A percentile compares a stretch with the other conserved stretches of the same genome.
phyloP scores from a whole-genome alignment of 2,888 invertebrate species.

The Drosophila fungiperda region DNA sequence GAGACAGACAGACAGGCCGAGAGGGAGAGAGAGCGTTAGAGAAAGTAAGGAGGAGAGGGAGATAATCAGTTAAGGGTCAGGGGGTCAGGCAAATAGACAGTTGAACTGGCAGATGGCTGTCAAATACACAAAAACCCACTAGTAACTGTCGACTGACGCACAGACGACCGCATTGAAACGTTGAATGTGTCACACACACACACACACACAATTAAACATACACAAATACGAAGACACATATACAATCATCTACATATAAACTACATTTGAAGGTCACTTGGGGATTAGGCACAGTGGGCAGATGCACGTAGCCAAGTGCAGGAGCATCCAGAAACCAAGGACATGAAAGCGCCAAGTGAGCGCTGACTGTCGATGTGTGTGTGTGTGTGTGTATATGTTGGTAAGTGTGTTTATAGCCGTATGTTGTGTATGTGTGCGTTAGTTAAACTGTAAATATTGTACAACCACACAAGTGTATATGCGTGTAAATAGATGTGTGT shows the following conservation, averaged over 20 bases:
- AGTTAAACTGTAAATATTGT: conserved; percentile 65
- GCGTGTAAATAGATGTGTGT: not conserved
- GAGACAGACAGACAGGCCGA: conserved; percentile 33
- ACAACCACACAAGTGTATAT: conserved; percentile 3
- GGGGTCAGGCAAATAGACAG: conserved; percentile 48
- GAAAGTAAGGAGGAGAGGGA: conserved; percentile 5
- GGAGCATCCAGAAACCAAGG: conserved; percentile 51
- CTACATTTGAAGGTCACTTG: conserved; percentile 56
- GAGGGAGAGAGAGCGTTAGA: conserved; percentile 25
- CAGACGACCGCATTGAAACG: conserved; percentile 50
- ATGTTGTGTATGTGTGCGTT: conserved; percentile 23
- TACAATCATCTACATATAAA: conserved; percentile 24
- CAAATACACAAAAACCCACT: conserved; percentile 61
- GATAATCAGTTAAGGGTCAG: conserved; percentile 6
- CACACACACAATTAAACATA: not conserved
- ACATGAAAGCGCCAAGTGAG: conserved; percentile 47
- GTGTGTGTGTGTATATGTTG: conserved; percentile 4
- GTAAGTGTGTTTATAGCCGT: conserved; percentile 13
- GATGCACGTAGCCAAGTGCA: conserved; percentile 48
- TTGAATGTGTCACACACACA: conserved; percentile 13
- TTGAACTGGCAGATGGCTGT: conserved; percentile 65
- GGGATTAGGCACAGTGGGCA: conserved; percentile 48
- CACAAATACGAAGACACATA: not conserved
- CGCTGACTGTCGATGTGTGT: not conserved
- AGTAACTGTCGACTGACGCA: conserved; percentile 11